Conservation (phyloP, 2,797 vertebrate species). For the Gymnoscopelus braueri region DNA sequence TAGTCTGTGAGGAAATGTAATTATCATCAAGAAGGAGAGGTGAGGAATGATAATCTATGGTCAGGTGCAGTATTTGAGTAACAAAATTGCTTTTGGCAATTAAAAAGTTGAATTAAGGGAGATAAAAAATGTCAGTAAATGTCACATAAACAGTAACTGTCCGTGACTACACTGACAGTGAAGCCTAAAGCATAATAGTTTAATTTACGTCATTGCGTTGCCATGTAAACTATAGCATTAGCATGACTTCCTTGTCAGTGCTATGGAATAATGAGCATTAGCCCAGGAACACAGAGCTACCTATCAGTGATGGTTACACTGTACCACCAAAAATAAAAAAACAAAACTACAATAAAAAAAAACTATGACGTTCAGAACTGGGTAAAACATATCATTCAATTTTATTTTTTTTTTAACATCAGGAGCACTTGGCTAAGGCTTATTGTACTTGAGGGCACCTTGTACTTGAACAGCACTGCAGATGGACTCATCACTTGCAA, state of each 20-base stretch:
- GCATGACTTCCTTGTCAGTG: background rate
- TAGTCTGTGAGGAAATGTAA: slow-evolving; percentile 59
- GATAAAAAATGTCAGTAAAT: too few relatives aligned
- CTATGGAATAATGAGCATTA: slow-evolving; percentile 1
- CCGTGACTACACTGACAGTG: too few relatives aligned
- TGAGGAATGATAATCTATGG: slow-evolving; percentile 22
- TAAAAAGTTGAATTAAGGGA: too few relatives aligned
- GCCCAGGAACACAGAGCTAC: slow-evolving; percentile 8
- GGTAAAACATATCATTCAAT: background rate
- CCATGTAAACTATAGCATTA: too few relatives aligned
- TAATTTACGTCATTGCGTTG: too few relatives aligned
- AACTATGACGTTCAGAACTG: background rate
- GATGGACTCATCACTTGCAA: background rate
- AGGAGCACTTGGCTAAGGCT: slow-evolving; percentile 19
- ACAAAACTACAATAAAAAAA: background rate
- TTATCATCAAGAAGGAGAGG: slow-evolving; percentile 31
- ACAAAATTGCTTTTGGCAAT: slow-evolving; percentile 8
- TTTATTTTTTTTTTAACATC: background rate
- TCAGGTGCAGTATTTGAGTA: slow-evolving; percentile 12
- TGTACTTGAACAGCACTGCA: background rate
- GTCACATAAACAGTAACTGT: too few relatives aligned
- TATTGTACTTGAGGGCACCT: too few relatives aligned
- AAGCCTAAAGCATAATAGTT: too few relatives aligned
- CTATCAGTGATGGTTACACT: background rate
- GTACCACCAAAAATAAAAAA: background rate